Conservation (phyloP, 2,888 invertebrate genomes). For the Temnothorax unifasciatus region DNA sequence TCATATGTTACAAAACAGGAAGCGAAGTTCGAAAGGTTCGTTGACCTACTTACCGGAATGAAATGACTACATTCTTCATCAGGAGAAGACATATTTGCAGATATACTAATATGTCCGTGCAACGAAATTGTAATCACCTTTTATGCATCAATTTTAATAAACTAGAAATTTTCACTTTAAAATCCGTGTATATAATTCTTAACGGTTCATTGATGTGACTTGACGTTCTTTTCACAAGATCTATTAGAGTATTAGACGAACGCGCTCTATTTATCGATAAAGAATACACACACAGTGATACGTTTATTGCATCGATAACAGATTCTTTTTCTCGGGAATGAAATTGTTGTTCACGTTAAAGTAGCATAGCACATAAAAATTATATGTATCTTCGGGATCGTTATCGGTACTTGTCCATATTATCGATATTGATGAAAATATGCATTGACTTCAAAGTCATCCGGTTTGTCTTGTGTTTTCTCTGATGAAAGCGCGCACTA, state of each 20-base stretch:
- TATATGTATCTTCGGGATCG: neutral
- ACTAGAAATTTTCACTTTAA: neutral
- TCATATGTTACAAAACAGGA: neutral
- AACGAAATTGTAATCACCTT: neutral
- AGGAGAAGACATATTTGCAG: neutral
- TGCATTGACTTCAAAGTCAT: neutral
- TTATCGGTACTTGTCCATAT: neutral
- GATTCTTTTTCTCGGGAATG: neutral
- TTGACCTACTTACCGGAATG: conserved; percentile 29
- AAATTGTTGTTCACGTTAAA: conserved; percentile 7
- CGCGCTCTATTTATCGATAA: conserved; percentile 18
- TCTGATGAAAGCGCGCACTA: conserved; percentile 1
- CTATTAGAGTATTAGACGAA: neutral
- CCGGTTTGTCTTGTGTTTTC: neutral
- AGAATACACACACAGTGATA: neutral
- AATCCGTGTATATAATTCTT: neutral
- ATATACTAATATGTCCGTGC: neutral
- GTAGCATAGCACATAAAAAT: neutral
- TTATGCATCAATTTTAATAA: neutral
- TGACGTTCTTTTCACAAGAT: conserved; percentile 46
- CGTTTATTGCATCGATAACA: neutral
- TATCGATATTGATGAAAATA: neutral
- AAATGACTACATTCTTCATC: conserved; percentile 17
- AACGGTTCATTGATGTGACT: conserved; percentile 1
- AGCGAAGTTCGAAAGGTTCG: neutral